phyloP scores from a whole-genome alignment of 2,113 vertebrate genomes.

The Paralichthys olivaceus region DNA sequence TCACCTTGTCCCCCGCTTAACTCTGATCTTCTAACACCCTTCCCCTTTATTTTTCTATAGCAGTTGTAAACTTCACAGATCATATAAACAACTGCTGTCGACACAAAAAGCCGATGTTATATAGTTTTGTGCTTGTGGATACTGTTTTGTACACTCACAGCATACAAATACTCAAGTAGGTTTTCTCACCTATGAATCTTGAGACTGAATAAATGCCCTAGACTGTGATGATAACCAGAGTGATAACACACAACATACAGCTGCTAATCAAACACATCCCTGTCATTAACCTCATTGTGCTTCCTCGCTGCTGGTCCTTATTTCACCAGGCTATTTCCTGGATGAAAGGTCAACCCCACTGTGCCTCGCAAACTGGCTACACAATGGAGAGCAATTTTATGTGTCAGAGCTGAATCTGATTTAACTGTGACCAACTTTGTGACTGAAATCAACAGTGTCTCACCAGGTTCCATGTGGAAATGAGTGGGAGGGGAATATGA shows the following conservation, averaged over 20 bases:
- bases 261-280: neutral
- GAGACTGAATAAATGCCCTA: too few species aligned
- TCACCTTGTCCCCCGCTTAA: too few species aligned
- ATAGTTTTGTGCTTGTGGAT: neutral
- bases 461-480: neutral
- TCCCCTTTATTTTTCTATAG: too few species aligned
- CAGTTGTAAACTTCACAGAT: too few species aligned
- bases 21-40: too few species aligned
- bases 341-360: slow-evolving; percentile 1
- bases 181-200: neutral
- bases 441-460: neutral
- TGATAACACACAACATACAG: neutral
- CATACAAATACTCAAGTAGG: neutral
- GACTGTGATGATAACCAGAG: neutral
- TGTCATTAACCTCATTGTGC: neutral
- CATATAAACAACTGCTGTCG: too few species aligned
- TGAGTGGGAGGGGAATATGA: neutral
- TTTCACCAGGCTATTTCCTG: neutral
- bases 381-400: neutral
- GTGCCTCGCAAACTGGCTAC: slow-evolving; percentile 2
- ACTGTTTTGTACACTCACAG: neutral
- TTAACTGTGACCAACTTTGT: neutral
- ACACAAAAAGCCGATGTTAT: too few species aligned
- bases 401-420: neutral
- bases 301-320: neutral